A percentile compares a stretch with the other conserved stretches of the same genome.
These are phyloP conservation scores for Chlorops oryzae DNA, from an alignment of 1,140 invertebrate genomes.

Conservation along the genomic window DNA sequence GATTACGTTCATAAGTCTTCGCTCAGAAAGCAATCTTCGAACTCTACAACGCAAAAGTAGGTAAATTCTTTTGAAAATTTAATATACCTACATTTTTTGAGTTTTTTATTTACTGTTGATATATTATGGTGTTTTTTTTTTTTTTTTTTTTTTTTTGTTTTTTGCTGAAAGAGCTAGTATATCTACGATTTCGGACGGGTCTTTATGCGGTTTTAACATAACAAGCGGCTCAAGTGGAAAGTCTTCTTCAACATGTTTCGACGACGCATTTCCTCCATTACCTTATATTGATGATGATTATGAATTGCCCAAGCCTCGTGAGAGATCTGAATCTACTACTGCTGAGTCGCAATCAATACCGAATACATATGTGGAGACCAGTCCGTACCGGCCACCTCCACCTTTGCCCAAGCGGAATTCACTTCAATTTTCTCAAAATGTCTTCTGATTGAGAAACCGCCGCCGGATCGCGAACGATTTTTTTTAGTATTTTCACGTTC, in stretches of 20 bases:
- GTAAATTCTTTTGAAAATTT: too few species aligned
- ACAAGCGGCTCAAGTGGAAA: slow-evolving; percentile 12
- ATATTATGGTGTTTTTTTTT: neutral
- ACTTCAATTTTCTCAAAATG: too few species aligned
- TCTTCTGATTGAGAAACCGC: too few species aligned
- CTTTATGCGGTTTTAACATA: neutral
- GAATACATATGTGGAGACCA: slow-evolving; percentile 15
- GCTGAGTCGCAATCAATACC: slow-evolving; percentile 10
- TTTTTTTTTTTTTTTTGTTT: neutral
- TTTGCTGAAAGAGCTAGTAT: neutral
- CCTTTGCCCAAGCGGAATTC: slow-evolving; percentile 33
- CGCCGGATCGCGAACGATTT: too few species aligned
- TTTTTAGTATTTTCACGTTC: too few species aligned
- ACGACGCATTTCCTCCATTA: slow-evolving; percentile 16
- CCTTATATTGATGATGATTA: slow-evolving; percentile 18
- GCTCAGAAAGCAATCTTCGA: neutral
- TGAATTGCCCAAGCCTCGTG: slow-evolving; percentile 25
- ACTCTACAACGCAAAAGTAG: too few species aligned
- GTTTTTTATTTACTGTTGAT: slow-evolving; percentile 2
- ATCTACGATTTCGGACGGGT: neutral
- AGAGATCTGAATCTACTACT: neutral
- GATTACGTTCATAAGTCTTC: slow-evolving; percentile 2
- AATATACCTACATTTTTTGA: too few species aligned
- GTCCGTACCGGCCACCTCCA: slow-evolving; percentile 25
- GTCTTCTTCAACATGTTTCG: slow-evolving; percentile 19